Base-by-base conservation (phyloP, 1,140 invertebrate species). In the Phocides pigmalion region DNA sequence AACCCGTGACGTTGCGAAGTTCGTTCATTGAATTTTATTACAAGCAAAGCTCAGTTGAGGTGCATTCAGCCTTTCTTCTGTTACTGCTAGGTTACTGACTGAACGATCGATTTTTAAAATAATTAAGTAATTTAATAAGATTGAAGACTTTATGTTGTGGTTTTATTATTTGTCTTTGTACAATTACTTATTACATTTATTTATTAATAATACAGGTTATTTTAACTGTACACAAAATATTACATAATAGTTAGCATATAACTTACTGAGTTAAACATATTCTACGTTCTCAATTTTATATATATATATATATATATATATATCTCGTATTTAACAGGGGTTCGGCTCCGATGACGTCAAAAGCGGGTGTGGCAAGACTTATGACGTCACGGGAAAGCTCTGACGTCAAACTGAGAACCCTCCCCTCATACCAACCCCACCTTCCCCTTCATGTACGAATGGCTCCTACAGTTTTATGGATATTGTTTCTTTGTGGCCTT, bases 1-100 rank as follows among this genome's bases (percentile, higher is more conserved):
- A 76, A 66, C 69, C 76, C 58, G 86, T 90, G 84, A 90, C 87
- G 88, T 89, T 25, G 79, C 47, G 37, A 69, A 59, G 71, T 70
- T 72, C 81, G 86, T 89, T 90, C 88, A 90, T 88, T 88, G 86
- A 88, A 89, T 89, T 85, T 87, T 78, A 82, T 84, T 75, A 73
- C 66, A 72, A 73, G 66, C 59, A 49, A 73, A 71, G 66, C 63
- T 81, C 72, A 72, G 66, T 65, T 66, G 53, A 78, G 71, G 58
- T 83, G 83, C 80, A 85, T 81, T 70, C 67, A 69, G 49, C 14
- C 69, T 42, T 53, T 42, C 25, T 28, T 28, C 0, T 1, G 9
- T 32, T 32, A 32, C n/a, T n/a, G 9, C 9, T 32, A 32, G n/a
- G 9, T 32, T 0, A 11, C 28, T 32, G 28, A 32, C 6, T 28